Evolutionary conservation across 2,888 invertebrate species (phyloP), one percentile per base, ranked within the genome.

Genomic region (Plebejus melissa): DNA sequence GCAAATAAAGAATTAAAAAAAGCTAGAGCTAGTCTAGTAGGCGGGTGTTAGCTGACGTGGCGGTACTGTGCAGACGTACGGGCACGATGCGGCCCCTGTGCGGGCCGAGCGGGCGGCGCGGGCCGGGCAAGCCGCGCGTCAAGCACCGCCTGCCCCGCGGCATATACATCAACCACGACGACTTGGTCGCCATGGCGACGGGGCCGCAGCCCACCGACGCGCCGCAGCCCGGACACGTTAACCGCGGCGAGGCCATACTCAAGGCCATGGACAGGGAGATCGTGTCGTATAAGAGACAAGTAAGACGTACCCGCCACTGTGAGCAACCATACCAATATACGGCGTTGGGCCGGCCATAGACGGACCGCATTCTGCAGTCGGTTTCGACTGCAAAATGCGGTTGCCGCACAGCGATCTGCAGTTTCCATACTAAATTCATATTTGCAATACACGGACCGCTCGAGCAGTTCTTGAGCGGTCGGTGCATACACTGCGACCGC

Each of bases 161-260:
- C 92, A 98, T 99, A 97, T 98, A 98, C 95, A 97, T 99, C 94
- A 98, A 98, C 95, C 97, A 98, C 93, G 99, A 99, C 92, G 99
- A 99, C 95, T 95, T 99, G 90, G 96, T 98, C 82, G 96, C 97
- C 83, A 96, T 99, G 95, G 98, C 98, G 78, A 96, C 96, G 80
- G 96, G 96, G 82, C 95, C 96, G 77, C 94, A 94, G 86, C 94
- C 95, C 84, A 94, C 94, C 82, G 94, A 94, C 83, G 86, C 93
- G 75, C 82, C 87, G 80, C 84, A 94, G 93, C 85, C 94, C 89
- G 84, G 91, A 86, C 81, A 88, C 79, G 84, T 90, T 87, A 95
- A 95, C 86, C 96, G 96, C 88, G 96, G 96, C 83, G 97, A 97
- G 82, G 96, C 96, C 86, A 96, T 98, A 93, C 96, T 99, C 85